Base-by-base conservation (phyloP, 1,140 invertebrate species). In the Ips typographus region DNA sequence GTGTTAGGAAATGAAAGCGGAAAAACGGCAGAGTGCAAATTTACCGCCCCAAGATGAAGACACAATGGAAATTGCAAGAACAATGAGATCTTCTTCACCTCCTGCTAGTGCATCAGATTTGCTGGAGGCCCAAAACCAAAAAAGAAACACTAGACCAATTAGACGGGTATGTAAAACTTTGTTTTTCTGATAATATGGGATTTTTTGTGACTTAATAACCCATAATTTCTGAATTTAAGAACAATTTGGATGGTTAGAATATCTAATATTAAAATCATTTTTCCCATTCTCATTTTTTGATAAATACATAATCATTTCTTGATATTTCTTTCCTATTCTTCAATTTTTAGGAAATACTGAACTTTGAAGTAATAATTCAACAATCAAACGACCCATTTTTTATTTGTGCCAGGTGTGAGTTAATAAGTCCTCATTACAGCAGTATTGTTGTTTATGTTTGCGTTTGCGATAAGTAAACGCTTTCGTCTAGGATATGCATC, bases 1-100 rank as follows among this genome's bases (percentile, higher is more conserved):
- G 98, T 64, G 37, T 2, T 62, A 62, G 53, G 56, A 70, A 42
- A 39, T 78, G 49, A 80, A 80, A 73, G 63, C 64, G 6, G 76
- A 78, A 49, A 78, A 94, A 73, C 83, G 95, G 8, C 83, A 86
- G 72, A 85, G 89, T 72, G 86, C 88, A 75, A 89, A 88, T 4
- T 84, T 98, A 63, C 83, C 89, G 47, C 88, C 88, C 38, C 81
- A 91, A 60, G 90, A 90, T 71, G 95, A 98, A 83, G 96, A 99
- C 80, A 96, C 95, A 4, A 86, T 98, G 71, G 94, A 98, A 83
- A 90, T 98, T 5, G 91, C 94, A 1, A 90, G 90, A 77, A 89
- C 88, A 52, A 98, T 99, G 95, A 83, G 96, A 76, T 91, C 97
- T 1, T 95, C 95, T 61, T 97, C 95, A 22, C 96, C 96, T 38